These are phyloP conservation scores for Pteromalus puparum DNA, from an alignment of 1,140 invertebrate species.

Conservation along the genomic window DNA sequence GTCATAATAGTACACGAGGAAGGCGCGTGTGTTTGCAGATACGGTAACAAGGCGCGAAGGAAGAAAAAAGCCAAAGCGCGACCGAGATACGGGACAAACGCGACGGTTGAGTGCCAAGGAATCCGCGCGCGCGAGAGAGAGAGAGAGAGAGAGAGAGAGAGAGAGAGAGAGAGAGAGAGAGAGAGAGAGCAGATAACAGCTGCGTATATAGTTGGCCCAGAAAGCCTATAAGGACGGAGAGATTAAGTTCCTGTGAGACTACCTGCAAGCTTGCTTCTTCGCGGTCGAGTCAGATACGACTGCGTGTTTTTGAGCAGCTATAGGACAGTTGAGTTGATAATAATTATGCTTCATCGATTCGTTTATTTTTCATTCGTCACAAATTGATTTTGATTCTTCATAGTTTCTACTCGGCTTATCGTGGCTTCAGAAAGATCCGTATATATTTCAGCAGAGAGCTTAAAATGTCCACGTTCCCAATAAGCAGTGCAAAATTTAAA, in stretches of 20 bases:
- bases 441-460: too few relatives aligned
- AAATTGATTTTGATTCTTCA: too few relatives aligned
- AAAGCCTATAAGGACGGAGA: slow-evolving; percentile 14
- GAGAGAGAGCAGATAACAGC: too few relatives aligned
- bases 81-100: neutral
- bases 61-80: neutral
- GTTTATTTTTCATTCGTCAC: too few relatives aligned
- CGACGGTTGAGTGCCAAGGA: neutral
- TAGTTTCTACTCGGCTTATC: too few relatives aligned
- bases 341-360: too few relatives aligned
- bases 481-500: neutral
- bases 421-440: neutral
- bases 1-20: neutral
- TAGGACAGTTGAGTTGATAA: neutral
- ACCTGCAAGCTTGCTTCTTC: slow-evolving; percentile 2
- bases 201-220: neutral
- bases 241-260: neutral
- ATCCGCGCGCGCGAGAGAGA: neutral
- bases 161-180: too few relatives aligned
- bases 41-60: slow-evolving; percentile 17
- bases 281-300: neutral
- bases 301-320: neutral
- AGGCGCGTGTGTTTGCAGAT: slow-evolving; percentile 14
- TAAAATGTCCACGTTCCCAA: too few relatives aligned
- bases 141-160: too few relatives aligned